Base-by-base conservation (phyloP, 2,888 invertebrate genomes). In the Oasisia sp. region DNA sequence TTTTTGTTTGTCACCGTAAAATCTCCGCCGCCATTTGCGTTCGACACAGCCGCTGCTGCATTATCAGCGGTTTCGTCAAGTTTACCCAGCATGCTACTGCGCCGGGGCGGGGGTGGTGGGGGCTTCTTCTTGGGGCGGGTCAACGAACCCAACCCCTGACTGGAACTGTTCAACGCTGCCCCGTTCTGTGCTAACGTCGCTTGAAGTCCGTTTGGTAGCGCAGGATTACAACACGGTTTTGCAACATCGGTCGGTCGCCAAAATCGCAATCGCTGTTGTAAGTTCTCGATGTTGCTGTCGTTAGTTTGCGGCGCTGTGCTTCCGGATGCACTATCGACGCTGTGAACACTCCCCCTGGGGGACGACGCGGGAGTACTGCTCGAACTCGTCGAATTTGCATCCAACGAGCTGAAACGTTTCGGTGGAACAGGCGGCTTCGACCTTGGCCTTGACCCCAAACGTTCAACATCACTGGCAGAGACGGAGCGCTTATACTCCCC, bases 341-440 rank as follows among this genome's bases (percentile, higher is more conserved):
- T 74, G n/a, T 74, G 74, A 74, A 74, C 74, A 74, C 74, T 74
- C n/a, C 74, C 74, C 74, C 74, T 74, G 74, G 74, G 74, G 27
- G 74, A 74, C 0, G 74, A 74, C 3, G 74, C 27, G 14, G 74
- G 74, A 2, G 74, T 74, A 19, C 74, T 74, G 74, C 74, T 74
- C 27, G 74, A 74, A 27, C 74, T 74, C n/a, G 74, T 74, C 27
- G 74, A 74, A n/a, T 74, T 74, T 14, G 32, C 45, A 45, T 91
- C 91, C 32, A 91, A 74, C 14, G 91, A 91, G 44, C 91, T 91
- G 38, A 74, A 89, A 32, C 91, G 56, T 74, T 74, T 91, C 32
- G 91, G 91, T 38, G 91, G 91, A 74, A 74, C 74, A 4, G 91
- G 91, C 1, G 91, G 91, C n/a, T 32, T 74, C 27, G 74, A 74